Base-by-base conservation (phyloP, 2,888 invertebrate genomes). In the Lycia hirtaria region DNA sequence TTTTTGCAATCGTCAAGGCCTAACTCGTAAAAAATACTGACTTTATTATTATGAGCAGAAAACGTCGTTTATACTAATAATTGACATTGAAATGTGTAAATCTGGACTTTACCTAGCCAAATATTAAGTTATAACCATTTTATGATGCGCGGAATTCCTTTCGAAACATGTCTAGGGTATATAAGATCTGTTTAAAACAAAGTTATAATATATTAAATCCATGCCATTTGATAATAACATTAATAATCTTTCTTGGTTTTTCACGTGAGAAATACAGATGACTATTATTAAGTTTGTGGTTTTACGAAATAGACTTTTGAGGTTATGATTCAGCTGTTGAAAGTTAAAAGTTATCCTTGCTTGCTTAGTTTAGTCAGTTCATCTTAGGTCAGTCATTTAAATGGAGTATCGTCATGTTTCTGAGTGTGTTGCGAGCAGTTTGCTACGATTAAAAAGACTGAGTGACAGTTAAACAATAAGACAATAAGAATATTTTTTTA, bases 201-300 rank as follows among this genome's bases (percentile, higher is more conserved):
- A 43, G 41, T 48, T 24, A 24, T 32, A 37, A 41, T 22, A 33
- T 6, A 14, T 33, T 33, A 26, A 24, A 3, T 5, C 44, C 45
- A 45, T 51, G 58, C 33, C 14, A 43, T 59, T 58, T 52, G 47
- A 24, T 17, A 30, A 28, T 17, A 14, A 22, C 24, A 32, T 45
- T 44, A 26, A 26, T 9, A 2, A 17, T 17, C 5, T 19, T 54
- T 28, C 30, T 32, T 37, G 12, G 17, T n/a, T 22, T 47, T 30
- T 30, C 2, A 28, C 10, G 32, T 48, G 5, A 14, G 35, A n/a
- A 43, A 47, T 54, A 24, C n/a, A 15, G 20, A 45, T 54, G 47
- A 40, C n/a, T 47, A 45, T 14, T 9, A n/a, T 26, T n/a, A 12
- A n/a, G 2, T 2, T 24, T 17, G 22, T 37, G 19, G 38, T 20